A percentile compares a stretch with the other conserved stretches of the same genome.
Evolutionary conservation across 2,113 vertebrate species (phyloP).

Genomic region (Ramphastos sulfuratus): DNA sequence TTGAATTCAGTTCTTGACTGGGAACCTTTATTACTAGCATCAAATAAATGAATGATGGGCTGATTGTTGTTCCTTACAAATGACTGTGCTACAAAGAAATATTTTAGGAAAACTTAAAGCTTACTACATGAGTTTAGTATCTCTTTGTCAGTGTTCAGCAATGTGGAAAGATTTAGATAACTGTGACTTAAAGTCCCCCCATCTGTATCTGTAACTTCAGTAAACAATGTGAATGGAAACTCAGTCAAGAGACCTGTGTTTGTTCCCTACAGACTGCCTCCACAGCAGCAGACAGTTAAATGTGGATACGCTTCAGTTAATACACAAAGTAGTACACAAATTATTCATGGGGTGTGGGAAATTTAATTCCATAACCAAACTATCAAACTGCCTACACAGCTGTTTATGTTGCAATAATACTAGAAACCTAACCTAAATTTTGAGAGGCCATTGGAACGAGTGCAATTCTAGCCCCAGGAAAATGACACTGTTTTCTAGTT

Average conservation of each 20-base stretch:
- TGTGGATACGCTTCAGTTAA: constrained; percentile 21
- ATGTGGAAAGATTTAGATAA: background rate
- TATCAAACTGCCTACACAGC: constrained; percentile 5
- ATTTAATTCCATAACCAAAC: constrained; percentile 43
- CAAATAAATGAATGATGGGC: background rate
- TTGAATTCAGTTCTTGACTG: background rate
- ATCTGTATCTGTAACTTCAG: constrained; percentile 4
- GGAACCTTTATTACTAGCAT: background rate
- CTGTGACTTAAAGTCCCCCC: background rate
- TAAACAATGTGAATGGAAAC: constrained; percentile 15
- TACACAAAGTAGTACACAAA: constrained; percentile 11
- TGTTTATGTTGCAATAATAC: constrained; percentile 27
- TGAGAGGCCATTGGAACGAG: background rate
- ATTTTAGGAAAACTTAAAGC: background rate
- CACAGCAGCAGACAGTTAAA: constrained; percentile 37
- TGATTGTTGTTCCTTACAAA: background rate
- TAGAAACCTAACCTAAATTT: constrained; percentile 27
- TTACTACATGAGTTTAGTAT: background rate
- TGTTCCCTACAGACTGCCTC: constrained; percentile 4
- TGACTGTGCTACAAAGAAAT: background rate
- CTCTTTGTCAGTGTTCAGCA: background rate
- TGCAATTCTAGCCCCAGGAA: constrained; percentile 15
- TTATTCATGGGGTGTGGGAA: background rate
- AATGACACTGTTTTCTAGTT: background rate
- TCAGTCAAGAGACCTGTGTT: rapidly evolving